Conservation (phyloP, 2,113 vertebrate species). For the Pituophis catenifer region DNA sequence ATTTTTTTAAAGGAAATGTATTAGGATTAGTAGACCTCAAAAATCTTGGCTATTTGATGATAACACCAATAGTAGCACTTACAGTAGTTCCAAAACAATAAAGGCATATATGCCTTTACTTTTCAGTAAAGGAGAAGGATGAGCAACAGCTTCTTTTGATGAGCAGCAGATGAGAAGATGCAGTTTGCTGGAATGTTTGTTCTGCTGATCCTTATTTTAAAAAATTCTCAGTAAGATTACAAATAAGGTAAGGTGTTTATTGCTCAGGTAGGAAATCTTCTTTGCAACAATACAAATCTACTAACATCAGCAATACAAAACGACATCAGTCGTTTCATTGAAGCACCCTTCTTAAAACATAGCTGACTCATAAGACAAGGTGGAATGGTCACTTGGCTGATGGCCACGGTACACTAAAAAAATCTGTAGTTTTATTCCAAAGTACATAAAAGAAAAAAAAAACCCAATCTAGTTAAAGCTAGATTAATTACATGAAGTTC, state of each 20-base stretch:
- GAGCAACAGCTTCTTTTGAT: background rate
- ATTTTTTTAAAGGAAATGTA: background rate
- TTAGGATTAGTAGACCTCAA: background rate
- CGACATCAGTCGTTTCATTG: background rate
- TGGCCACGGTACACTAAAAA: background rate
- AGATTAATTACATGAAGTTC: background rate
- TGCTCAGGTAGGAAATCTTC: background rate
- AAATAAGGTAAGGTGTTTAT: background rate
- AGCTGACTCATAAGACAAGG: background rate
- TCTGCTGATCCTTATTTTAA: background rate
- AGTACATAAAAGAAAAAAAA: background rate
- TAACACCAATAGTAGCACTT: background rate
- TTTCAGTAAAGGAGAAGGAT: background rate
- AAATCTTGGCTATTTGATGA: background rate
- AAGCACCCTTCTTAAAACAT: background rate
- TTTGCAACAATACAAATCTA: background rate
- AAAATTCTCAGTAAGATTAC: background rate
- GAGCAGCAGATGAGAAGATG: background rate
- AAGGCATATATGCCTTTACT: background rate
- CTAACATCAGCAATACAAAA: background rate
- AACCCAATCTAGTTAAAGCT: background rate
- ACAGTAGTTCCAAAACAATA: background rate
- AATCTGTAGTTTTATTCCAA: background rate
- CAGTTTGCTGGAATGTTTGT: background rate
- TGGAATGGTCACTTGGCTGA: background rate